Base-by-base conservation (phyloP, 2,113 vertebrate genomes). In the Taurulus bubalis region DNA sequence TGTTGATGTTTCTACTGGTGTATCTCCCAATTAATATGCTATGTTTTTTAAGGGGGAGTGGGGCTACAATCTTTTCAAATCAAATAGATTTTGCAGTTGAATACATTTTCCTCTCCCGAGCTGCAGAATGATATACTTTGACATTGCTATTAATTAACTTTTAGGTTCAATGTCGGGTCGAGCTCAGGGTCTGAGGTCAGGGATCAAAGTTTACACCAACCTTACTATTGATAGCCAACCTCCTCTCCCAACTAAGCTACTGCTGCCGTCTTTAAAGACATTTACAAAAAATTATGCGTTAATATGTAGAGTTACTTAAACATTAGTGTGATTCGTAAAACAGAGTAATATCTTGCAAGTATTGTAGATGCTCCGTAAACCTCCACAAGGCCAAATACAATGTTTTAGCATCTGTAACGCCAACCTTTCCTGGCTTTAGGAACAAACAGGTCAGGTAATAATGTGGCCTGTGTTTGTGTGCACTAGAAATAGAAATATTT, bases 1-100 rank as follows among this genome's bases (percentile, higher is more conserved):
- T 22, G 14, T 66, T 56, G 7, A 24, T 74, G 63, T 59, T 79
- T 65, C 20, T 12, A 8, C 2, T 36, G 18, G 20, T 30, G 8
- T 38, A 8, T 42, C 28, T 58, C 28, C 36, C 1, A 62, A 40
- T 28, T 18, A 28, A 32, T 42, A 34, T 42, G 51, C 6, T 4
- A 18, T 72, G 38, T 20, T 47, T 18, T 47, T 74, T 56, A 6
- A 67, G n/a, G n/a, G n/a, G n/a, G n/a, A n/a, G n/a, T n/a, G n/a
- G n/a, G n/a, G n/a, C n/a, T n/a, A n/a, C n/a, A n/a, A n/a, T n/a
- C n/a, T n/a, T n/a, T n/a, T n/a, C 15, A 45, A 26, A 58, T 20
- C 4, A 10, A 18, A 26, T 26, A 3, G 1, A 11, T 32, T 51
- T 51, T 51, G 5, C 45, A 49, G 26, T 32, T 45, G 15, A 32